A percentile compares a stretch with the other conserved stretches of the same genome.
phyloP scores from a whole-genome alignment of 2,113 vertebrate species.

The Mesoclemmys tuberculata region DNA sequence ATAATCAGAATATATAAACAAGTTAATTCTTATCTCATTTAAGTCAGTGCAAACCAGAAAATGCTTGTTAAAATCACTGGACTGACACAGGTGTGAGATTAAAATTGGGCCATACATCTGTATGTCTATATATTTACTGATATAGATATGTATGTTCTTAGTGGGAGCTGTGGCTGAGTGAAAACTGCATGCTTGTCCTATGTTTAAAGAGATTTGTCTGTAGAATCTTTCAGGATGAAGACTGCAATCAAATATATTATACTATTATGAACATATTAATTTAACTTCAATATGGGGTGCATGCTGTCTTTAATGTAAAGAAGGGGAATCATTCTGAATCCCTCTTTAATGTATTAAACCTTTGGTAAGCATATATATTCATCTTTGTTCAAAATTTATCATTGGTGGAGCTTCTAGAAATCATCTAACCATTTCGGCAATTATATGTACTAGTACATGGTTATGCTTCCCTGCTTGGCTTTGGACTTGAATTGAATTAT shows the following conservation, averaged over 20 bases:
- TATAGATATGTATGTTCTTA: background rate
- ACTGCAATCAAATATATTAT: background rate
- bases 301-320: background rate
- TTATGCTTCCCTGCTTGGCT: background rate
- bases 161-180: background rate
- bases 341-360: background rate
- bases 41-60: background rate
- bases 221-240: background rate
- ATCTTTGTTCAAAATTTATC: background rate
- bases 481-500: background rate
- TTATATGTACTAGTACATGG: background rate
- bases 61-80: background rate
- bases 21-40: background rate
- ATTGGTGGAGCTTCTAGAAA: background rate
- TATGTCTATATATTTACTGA: background rate
- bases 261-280: background rate
- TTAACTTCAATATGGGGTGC: background rate
- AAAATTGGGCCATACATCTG: background rate
- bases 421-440: background rate
- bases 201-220: background rate
- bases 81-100: background rate
- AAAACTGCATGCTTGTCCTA: background rate
- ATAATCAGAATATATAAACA: background rate
- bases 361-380: background rate
- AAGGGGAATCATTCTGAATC: background rate